Percentiles rank a stretch among this genome's conserved stretches.
Conservation (phyloP, 2,888 invertebrate genomes). For the Drosophila quinaria region DNA sequence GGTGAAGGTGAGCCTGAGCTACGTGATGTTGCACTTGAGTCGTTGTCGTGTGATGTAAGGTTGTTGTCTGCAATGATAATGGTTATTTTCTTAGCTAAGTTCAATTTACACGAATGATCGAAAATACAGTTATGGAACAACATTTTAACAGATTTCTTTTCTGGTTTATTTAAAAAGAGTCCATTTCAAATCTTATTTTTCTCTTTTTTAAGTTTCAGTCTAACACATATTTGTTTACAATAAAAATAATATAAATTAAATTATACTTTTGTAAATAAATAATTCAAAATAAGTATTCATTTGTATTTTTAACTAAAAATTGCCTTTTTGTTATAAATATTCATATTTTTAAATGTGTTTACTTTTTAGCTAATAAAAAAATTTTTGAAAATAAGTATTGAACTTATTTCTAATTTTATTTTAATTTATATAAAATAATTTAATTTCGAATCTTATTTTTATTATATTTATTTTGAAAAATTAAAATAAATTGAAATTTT, state of each 20-base stretch:
- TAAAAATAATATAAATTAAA: neutral
- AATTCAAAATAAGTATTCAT: too few relatives aligned
- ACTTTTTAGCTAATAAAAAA: too few relatives aligned
- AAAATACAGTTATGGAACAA: neutral
- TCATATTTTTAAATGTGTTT: too few relatives aligned
- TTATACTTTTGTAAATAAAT: too few relatives aligned
- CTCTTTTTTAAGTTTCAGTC: neutral
- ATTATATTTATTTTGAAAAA: too few relatives aligned
- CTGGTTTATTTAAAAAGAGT: neutral
- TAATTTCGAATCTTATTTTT: too few relatives aligned
- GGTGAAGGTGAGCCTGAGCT: slow-evolving; percentile 76
- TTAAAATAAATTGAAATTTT: too few relatives aligned
- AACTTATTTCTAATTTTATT: too few relatives aligned
- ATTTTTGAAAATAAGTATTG: too few relatives aligned
- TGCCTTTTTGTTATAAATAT: too few relatives aligned
- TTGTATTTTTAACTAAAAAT: too few relatives aligned
- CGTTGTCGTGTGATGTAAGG: slow-evolving; percentile 69
- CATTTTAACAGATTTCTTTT: neutral
- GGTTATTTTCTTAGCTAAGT: slow-evolving; percentile 6
- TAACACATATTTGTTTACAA: neutral
- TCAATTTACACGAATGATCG: neutral
- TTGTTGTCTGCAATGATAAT: slow-evolving; percentile 53
- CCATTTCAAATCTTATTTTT: neutral
- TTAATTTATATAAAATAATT: too few relatives aligned
- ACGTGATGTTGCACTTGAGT: slow-evolving; percentile 72